phyloP scores from a whole-genome alignment of 1,140 invertebrate species.

The Condylostylus longicornis region DNA sequence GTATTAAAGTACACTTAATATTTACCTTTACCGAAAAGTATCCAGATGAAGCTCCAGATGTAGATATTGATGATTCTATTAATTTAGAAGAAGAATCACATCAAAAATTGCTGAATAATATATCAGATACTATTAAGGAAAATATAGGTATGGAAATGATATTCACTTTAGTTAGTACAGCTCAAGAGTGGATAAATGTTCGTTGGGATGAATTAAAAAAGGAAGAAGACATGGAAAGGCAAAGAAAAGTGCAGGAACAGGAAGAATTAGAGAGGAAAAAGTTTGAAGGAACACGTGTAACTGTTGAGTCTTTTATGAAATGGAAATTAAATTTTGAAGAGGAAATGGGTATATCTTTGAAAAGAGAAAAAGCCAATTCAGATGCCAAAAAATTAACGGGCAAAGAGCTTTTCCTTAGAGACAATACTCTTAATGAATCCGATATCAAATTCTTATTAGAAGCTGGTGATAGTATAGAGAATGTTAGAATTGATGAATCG shows the following conservation, averaged over 20 bases:
- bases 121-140: constrained; percentile 57
- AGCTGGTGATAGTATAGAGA: constrained; percentile 60
- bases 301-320: constrained; percentile 86
- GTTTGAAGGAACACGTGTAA: constrained; percentile 89
- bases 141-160: constrained; percentile 96
- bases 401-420: constrained; percentile 79
- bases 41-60: constrained; percentile 68
- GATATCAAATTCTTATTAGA: constrained; percentile 90
- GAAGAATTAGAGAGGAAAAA: constrained; percentile 85
- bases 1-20: constrained; percentile 51
- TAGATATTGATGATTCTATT: constrained; percentile 63
- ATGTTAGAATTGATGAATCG: constrained; percentile 86
- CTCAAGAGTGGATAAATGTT: constrained; percentile 82
- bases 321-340: constrained; percentile 92
- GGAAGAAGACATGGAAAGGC: constrained; percentile 50
- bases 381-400: constrained; percentile 65
- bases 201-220: constrained; percentile 65
- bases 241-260: constrained; percentile 51
- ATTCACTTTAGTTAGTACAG: constrained; percentile 83
- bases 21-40: constrained; percentile 78
- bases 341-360: constrained; percentile 66
- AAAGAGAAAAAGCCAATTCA: constrained; percentile 49
- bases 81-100: constrained; percentile 63
- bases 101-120: constrained; percentile 48
- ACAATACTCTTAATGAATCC: constrained; percentile 83